A percentile compares a stretch with the other conserved stretches of the same genome.
These are phyloP conservation scores for Brachynemurus nebulosus DNA, from an alignment of 2,888 invertebrate species.

Conservation along the genomic window DNA sequence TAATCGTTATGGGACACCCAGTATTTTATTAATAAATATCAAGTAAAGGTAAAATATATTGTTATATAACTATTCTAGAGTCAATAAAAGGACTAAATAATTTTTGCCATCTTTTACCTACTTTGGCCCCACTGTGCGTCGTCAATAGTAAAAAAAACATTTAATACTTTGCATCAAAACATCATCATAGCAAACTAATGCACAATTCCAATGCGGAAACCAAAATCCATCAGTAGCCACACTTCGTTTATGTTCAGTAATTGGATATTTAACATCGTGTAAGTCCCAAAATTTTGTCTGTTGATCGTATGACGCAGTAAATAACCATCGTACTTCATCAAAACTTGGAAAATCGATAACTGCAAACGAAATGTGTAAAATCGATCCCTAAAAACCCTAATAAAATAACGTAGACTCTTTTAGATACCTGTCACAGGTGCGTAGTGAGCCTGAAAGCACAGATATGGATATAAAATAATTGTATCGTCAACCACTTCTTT, in stretches of 20 bases:
- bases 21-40: too few relatives aligned
- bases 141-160: too few relatives aligned
- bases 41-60: too few relatives aligned
- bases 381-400: background rate
- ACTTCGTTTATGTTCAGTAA: conserved; percentile 29
- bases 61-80: too few relatives aligned
- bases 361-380: background rate
- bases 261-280: conserved; percentile 29
- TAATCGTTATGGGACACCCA: too few relatives aligned
- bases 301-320: conserved; percentile 52
- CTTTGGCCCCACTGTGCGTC: too few relatives aligned
- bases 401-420: background rate
- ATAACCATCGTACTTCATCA: conserved; percentile 45
- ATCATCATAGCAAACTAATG: conserved; percentile 32
- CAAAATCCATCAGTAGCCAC: conserved; percentile 35
- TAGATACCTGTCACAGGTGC: conserved; percentile 42
- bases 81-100: too few relatives aligned
- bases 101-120: too few relatives aligned
- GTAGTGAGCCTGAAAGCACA: conserved; percentile 43
- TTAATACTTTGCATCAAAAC: conserved; percentile 14
- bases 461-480: conserved; percentile 39
- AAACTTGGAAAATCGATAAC: conserved; percentile 1
- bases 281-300: conserved; percentile 58
- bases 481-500: conserved; percentile 29
- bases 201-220: conserved; percentile 37